These are phyloP conservation scores for Orchestes rusci DNA, from an alignment of 2,888 invertebrate genomes.

Conservation along the genomic window DNA sequence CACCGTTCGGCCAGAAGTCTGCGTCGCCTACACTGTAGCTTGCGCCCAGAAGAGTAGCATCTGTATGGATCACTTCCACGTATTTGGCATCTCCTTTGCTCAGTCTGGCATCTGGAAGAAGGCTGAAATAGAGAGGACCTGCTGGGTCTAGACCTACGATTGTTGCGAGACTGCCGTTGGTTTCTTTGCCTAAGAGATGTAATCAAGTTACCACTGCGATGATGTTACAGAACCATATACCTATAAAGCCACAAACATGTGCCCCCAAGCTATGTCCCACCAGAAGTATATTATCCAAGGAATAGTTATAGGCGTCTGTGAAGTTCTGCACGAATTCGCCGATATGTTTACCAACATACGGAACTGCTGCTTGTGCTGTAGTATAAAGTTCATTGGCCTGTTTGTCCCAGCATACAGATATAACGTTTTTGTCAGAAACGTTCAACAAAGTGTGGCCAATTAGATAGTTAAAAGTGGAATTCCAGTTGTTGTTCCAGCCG, in stretches of 20 bases:
- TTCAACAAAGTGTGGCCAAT: conserved; percentile 29
- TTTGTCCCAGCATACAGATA: conserved; percentile 37
- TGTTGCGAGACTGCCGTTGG: conserved; percentile 5
- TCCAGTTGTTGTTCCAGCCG: conserved; percentile 34
- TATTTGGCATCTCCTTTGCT: conserved; percentile 17
- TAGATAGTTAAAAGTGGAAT: conserved; percentile 29
- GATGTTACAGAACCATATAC: conserved; percentile 21
- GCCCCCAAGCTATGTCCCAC: conserved; percentile 36
- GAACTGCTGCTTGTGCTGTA: conserved; percentile 23
- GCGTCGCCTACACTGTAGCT: conserved; percentile 32
- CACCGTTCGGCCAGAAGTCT: conserved; percentile 25
- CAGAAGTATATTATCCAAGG: conserved; percentile 26
- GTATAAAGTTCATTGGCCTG: conserved; percentile 30
- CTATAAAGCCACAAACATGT: conserved; percentile 35
- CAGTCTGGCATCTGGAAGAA: conserved; percentile 7
- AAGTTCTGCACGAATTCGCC: conserved; percentile 32
- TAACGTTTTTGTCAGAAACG: conserved; percentile 34
- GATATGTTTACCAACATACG: conserved; percentile 28
- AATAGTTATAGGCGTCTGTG: conserved; percentile 25
- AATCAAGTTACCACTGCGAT: too few relatives aligned
- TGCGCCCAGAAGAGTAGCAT: conserved; percentile 14
- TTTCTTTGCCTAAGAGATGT: conserved; percentile 12
- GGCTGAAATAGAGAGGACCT: conserved; percentile 16
- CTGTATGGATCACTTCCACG: conserved; percentile 17
- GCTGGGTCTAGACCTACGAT: conserved; percentile 22